Evolutionary conservation across 2,113 vertebrate genomes (phyloP).

Genomic region (Gopherus flavomarginatus): DNA sequence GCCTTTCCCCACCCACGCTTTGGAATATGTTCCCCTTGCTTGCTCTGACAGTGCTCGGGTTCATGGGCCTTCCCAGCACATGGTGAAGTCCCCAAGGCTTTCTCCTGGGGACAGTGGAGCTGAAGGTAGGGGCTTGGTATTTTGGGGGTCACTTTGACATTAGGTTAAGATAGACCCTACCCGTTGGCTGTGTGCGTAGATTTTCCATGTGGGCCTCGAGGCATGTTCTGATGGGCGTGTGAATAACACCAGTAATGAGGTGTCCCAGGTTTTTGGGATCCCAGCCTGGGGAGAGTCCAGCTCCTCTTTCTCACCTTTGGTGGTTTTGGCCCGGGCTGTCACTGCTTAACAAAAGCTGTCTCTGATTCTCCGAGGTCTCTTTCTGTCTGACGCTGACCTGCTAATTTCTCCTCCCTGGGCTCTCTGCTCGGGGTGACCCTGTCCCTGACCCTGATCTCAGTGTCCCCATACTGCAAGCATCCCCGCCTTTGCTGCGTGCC

Average conservation of each 20-base stretch:
- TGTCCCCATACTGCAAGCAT: fast-evolving
- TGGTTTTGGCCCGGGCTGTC: background rate
- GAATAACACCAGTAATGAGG: background rate
- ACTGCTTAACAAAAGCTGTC: background rate
- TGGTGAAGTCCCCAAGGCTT: no score
- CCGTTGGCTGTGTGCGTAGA: background rate
- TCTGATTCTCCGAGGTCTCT: background rate
- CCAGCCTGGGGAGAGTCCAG: background rate
- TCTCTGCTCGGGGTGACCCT: background rate
- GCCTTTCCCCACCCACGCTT: no score
- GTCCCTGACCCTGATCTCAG: background rate
- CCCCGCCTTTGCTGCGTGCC: background rate
- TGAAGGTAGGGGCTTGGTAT: background rate
- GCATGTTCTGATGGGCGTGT: fast-evolving
- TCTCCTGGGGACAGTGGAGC: background rate
- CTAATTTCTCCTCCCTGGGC: background rate
- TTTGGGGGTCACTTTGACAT: background rate
- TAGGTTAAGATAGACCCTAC: background rate
- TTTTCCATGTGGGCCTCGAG: background rate
- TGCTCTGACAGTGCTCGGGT: background rate
- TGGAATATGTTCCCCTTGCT: background rate
- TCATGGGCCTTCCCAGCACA: background rate
- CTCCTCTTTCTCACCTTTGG: background rate
- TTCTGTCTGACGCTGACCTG: background rate
- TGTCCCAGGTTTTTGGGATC: background rate